These are phyloP conservation scores for Epinephelus moara DNA, from an alignment of 2,113 vertebrate genomes.

Conservation along the genomic window DNA sequence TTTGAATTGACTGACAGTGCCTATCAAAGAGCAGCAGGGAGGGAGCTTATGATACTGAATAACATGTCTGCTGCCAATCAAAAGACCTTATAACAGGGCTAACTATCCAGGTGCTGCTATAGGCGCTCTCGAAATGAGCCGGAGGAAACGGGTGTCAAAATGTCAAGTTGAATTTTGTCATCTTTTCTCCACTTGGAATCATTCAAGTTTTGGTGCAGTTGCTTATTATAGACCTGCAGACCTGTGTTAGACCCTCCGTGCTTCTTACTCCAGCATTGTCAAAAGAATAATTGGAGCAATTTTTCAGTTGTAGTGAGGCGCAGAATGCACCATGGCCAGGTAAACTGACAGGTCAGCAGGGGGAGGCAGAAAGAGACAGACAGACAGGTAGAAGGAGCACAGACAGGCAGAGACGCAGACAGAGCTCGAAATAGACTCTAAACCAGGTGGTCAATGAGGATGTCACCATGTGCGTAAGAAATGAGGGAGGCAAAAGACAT, in stretches of 20 bases:
- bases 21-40: neutral
- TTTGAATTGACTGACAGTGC: neutral
- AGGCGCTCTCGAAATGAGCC: neutral
- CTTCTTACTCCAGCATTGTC: neutral
- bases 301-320: neutral
- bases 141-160: conserved; percentile 46
- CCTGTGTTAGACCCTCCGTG: neutral
- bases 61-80: conserved; percentile 8
- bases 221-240: conserved; percentile 34
- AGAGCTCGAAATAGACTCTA: neutral
- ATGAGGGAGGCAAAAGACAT: conserved; percentile 14
- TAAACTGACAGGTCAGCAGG: conserved; percentile 5
- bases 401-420: neutral
- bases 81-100: neutral
- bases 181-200: conserved; percentile 18
- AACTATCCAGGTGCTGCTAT: neutral
- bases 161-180: conserved; percentile 56
- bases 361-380: neutral
- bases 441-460: conserved; percentile 45
- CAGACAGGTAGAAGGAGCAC: neutral
- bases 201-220: conserved; percentile 24
- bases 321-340: neutral
- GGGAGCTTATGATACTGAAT: neutral
- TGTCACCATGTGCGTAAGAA: conserved; percentile 51
- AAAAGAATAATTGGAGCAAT: conserved; percentile 13